Base-by-base conservation (phyloP, 2,113 vertebrate genomes). In the Hemibagrus wyckioides region DNA sequence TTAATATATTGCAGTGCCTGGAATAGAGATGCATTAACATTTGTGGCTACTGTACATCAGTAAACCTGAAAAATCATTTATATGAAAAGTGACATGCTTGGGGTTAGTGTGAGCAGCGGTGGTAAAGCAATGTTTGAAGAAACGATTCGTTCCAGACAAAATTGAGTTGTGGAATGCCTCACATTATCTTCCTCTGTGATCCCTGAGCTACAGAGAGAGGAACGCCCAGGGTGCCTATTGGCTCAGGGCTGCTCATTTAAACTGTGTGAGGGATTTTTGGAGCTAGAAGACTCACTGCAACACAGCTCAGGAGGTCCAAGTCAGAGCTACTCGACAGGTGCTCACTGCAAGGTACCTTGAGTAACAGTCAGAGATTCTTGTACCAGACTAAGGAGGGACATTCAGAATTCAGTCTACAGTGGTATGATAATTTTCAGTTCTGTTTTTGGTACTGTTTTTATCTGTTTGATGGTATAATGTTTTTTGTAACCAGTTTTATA, bases 211-310 rank as follows among this genome's bases (percentile, higher is more conserved):
- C 83, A 91, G 82, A 90, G 89, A 80, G 83, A 92, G 92, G 91
- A 93, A 94, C 92, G 93, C 94, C 95, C 94, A 81, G 0, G 88
- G 89, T 91, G 87, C 94, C 91, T 91, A 94, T 94, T 96, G 95
- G 95, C 91, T 94, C 89, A 80, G 86, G 63, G 92, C 90, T 90
- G 90, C 82, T 91, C 82, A 93, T 94, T 94, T 94, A 93, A 92
- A 93, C 89, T 86, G 92, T 89, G 83, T 86, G 87, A 2, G 2
- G 48, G 69, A 80, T 69, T 80, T 71, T 71, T 69, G 76, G 56
- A 82, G 75, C 71, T n/a, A 57, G 54, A 79, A 90, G 56, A 87
- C 44, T 87, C 56, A 48, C 80, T 61, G 61, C 84, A 87, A 28
- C 52, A 83, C 88, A 88, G 91, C 88, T 82, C 84, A 48, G 87